Conservation (phyloP, 2,113 vertebrate species). For the Tetraodon nigroviridis region DNA sequence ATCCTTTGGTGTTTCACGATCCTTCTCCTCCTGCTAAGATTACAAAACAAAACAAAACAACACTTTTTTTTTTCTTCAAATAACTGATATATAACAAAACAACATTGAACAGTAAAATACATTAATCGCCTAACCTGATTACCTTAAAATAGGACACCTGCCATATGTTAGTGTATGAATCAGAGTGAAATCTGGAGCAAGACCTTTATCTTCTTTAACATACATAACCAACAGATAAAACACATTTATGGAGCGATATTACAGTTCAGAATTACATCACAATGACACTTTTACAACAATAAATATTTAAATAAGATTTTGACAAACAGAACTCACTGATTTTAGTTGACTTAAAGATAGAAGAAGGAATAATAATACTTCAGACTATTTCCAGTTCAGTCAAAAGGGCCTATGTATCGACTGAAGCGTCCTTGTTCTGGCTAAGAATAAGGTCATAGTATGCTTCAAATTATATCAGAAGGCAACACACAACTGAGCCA, state of each 20-base stretch:
- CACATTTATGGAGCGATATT: too few relatives aligned
- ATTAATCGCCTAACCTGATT: too few relatives aligned
- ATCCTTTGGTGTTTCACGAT: constrained; percentile 86
- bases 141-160: not conserved
- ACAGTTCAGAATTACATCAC: too few relatives aligned
- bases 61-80: not conserved
- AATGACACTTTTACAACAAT: too few relatives aligned
- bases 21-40: constrained; percentile 88
- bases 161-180: too few relatives aligned
- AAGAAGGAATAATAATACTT: not conserved
- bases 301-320: too few relatives aligned
- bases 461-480: constrained; percentile 17
- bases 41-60: constrained; percentile 1
- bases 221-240: too few relatives aligned
- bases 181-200: too few relatives aligned
- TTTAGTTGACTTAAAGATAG: constrained; percentile 10
- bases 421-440: constrained; percentile 1
- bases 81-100: not conserved
- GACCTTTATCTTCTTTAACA: too few relatives aligned
- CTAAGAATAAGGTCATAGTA: constrained; percentile 21
- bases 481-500: too few relatives aligned
- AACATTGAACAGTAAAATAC: too few relatives aligned
- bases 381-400: constrained; percentile 3
- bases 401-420: constrained; percentile 4
- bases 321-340: not conserved